Evolutionary conservation across 1,140 invertebrate genomes (phyloP), one percentile per base, ranked within the genome.

Genomic region (Zelostemma sp.): DNA sequence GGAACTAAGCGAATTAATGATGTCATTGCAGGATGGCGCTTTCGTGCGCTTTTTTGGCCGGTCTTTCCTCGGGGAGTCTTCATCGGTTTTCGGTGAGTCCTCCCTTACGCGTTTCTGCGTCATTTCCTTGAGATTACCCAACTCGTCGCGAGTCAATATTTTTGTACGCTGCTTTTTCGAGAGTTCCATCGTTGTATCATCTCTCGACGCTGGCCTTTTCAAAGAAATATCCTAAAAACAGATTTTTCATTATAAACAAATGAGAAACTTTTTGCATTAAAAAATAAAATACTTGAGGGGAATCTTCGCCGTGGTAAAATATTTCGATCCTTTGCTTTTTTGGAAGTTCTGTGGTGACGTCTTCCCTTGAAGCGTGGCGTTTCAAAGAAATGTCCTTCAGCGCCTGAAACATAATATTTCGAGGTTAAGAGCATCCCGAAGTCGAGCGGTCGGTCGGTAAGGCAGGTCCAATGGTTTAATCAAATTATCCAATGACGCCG

Each of bases 151-250:
- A 43, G 62, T 71, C 1, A 75, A 57, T 8, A 48, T 50, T 16
- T 83, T 80, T 5, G 79, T 82, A n/a, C 79, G 76, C 25, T 85
- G 82, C 31, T 86, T 86, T 35, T 86, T 86, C 0, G 70, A 70
- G 3, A 82, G 51, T 15, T 84, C 81, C 1, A 59, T 63, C 19
- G 73, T 47, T 0, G 81, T 70, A 40, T 86, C 84, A n/a, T 86
- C 82, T 16, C 73, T 79, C 0, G 82, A 82, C 2, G 83, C 83
- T 31, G 85, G 84, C 43, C 84, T 72, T 61, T 86, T 85, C 0
- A 86, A 50, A 0, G 82, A 80, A 46, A 82, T 80, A 38, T 84
- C 79, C 53, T 76, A n/a, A n/a, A n/a, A n/a, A n/a, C n/a, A n/a
- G n/a, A n/a, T n/a, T n/a, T n/a, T n/a, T n/a, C n/a, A n/a, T n/a